These are phyloP conservation scores for Rhinopomastus cyanomelas DNA, from an alignment of 2,113 vertebrate genomes.

Conservation along the genomic window DNA sequence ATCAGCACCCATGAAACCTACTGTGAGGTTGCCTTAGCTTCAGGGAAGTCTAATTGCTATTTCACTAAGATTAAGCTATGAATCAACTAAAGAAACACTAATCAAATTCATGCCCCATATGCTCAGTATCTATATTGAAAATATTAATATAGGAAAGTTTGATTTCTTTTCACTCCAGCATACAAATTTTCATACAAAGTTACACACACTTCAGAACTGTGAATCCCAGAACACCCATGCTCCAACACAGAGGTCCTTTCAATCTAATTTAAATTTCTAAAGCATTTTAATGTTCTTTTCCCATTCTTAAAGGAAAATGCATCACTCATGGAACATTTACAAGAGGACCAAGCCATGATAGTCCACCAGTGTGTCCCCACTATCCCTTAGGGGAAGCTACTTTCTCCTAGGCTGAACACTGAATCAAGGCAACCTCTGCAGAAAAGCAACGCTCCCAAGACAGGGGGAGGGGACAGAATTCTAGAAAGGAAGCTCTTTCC, in stretches of 20 bases:
- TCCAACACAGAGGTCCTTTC: neutral
- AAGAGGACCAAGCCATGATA: neutral
- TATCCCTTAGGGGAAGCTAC: neutral
- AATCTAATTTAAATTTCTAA: neutral
- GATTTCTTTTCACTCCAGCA: neutral
- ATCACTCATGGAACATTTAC: neutral
- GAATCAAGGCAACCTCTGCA: neutral
- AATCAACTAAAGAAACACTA: neutral
- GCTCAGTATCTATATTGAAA: neutral
- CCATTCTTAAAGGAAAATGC: neutral
- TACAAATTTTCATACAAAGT: neutral
- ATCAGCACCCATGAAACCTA: neutral
- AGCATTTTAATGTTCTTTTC: neutral
- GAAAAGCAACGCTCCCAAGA: neutral
- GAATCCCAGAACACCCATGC: neutral
- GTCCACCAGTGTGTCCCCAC: neutral
- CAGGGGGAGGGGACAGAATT: accelerated
- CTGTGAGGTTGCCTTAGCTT: neutral
- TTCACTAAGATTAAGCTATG: neutral
- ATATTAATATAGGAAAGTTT: neutral
- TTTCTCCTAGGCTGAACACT: neutral
- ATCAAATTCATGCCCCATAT: neutral
- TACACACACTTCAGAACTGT: neutral
- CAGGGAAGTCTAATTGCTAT: neutral
- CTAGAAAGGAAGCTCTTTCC: neutral